Conservation (phyloP, 2,797 vertebrate species). For the Dermochelys coriacea region DNA sequence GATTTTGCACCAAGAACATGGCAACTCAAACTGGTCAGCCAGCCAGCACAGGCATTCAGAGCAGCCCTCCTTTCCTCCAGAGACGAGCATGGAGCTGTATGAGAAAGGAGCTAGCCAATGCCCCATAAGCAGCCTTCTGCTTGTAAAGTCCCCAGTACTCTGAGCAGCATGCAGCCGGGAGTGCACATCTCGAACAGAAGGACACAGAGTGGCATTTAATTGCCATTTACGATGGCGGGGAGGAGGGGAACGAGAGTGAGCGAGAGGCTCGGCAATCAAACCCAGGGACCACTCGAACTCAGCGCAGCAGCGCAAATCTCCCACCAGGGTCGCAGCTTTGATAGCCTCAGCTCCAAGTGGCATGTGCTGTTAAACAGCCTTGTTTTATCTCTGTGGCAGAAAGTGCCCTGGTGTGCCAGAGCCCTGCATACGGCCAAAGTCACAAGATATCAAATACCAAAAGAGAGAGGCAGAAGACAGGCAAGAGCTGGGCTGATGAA, state of each 20-base stretch:
- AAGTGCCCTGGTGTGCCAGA: rapidly evolving
- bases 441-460: rapidly evolving
- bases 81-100: rapidly evolving
- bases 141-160: rapidly evolving
- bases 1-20: neutral
- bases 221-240: rapidly evolving
- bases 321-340: neutral
- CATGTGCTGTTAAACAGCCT: rapidly evolving
- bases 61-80: neutral
- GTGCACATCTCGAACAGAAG: neutral
- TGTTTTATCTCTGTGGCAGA: neutral
- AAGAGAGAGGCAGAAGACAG: neutral
- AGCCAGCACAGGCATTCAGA: neutral
- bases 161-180: rapidly evolving
- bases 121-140: neutral
- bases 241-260: rapidly evolving
- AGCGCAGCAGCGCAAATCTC: rapidly evolving
- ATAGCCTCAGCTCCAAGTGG: neutral
- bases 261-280: rapidly evolving
- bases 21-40: rapidly evolving
- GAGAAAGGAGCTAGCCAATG: neutral
- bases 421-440: rapidly evolving
- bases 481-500: neutral
- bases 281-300: rapidly evolving
- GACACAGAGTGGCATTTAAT: rapidly evolving